A percentile compares a stretch with the other conserved stretches of the same genome.
These are phyloP conservation scores for Azorinus chamasolen DNA, from an alignment of 2,888 invertebrate genomes.

Conservation along the genomic window DNA sequence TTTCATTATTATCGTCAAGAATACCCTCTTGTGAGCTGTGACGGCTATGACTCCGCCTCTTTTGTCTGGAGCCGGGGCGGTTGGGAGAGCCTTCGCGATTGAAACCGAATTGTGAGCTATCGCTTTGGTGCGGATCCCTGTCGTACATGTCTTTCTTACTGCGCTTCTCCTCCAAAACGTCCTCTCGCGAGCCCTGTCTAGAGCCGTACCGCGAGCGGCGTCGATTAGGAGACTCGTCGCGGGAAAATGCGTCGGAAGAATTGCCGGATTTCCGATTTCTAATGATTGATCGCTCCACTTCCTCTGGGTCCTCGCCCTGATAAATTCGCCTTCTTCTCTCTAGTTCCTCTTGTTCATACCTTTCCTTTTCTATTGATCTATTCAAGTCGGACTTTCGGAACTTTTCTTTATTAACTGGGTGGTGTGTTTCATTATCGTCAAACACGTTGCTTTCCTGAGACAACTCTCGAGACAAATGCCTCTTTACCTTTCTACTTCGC, in stretches of 20 bases:
- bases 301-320: slow-evolving; percentile 55
- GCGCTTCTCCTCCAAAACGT: slow-evolving; percentile 75
- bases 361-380: slow-evolving; percentile 87
- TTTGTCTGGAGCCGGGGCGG: slow-evolving; percentile 60
- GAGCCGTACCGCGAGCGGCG: slow-evolving; percentile 66
- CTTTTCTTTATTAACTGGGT: slow-evolving; percentile 89
- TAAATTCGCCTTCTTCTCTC: slow-evolving; percentile 55
- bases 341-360: slow-evolving; percentile 52
- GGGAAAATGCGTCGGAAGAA: slow-evolving; percentile 76
- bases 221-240: slow-evolving; percentile 78
- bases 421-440: slow-evolving; percentile 70
- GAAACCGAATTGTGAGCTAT: slow-evolving; percentile 75
- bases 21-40: slow-evolving; percentile 77
- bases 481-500: slow-evolving; percentile 55
- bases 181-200: slow-evolving; percentile 77
- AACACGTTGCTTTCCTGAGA: slow-evolving; percentile 79
- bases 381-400: slow-evolving; percentile 92
- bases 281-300: slow-evolving; percentile 34
- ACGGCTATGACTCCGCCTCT: slow-evolving; percentile 66
- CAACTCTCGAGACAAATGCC: slow-evolving; percentile 69
- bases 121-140: slow-evolving; percentile 68
- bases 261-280: slow-evolving; percentile 62
- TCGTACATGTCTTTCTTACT: slow-evolving; percentile 63
- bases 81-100: slow-evolving; percentile 81
- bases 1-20: slow-evolving; percentile 64